phyloP scores from a whole-genome alignment of 92 coral and sea anemone species.

The Plumapathes pennacea region DNA sequence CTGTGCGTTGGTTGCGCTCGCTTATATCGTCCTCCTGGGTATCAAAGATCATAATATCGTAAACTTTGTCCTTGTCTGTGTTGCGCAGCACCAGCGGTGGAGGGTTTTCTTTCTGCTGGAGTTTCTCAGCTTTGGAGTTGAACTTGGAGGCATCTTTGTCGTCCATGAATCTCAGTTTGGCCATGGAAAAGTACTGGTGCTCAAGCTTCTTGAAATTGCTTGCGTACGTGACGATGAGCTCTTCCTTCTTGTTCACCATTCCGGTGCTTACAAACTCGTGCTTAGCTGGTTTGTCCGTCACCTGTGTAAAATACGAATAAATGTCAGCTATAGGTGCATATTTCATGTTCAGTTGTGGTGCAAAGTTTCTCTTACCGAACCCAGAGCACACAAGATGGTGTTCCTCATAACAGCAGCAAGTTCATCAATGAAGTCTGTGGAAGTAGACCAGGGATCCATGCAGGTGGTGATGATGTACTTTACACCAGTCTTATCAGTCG shows the following conservation, averaged over 20 bases:
- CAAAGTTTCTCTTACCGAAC: conserved; percentile 35
- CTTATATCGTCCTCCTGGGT: too few species aligned
- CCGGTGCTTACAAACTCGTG: conserved; percentile 54
- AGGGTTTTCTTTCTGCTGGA: not conserved
- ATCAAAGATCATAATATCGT: too few species aligned
- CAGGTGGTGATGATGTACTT: conserved; percentile 78
- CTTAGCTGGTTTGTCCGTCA: conserved; percentile 22
- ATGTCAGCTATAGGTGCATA: too few species aligned
- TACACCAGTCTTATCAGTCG: conserved; percentile 52
- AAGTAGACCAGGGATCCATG: conserved; percentile 74
- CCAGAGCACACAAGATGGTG: conserved; percentile 59
- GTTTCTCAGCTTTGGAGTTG: not conserved
- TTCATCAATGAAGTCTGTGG: conserved; percentile 68
- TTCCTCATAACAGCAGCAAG: conserved; percentile 62
- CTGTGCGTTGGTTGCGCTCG: too few species aligned
- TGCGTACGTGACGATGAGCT: conserved; percentile 34
- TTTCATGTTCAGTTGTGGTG: not conserved
- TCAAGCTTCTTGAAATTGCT: conserved; percentile 34
- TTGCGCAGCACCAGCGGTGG: conserved; percentile 23
- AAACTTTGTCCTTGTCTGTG: too few species aligned
- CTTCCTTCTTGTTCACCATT: conserved; percentile 9
- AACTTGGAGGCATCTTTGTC: conserved; percentile 25
- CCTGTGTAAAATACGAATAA: not conserved
- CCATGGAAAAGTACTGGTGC: conserved; percentile 41
- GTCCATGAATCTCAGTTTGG: conserved; percentile 23